Conservation (phyloP, 2,888 invertebrate species). For the Amiota minor region DNA sequence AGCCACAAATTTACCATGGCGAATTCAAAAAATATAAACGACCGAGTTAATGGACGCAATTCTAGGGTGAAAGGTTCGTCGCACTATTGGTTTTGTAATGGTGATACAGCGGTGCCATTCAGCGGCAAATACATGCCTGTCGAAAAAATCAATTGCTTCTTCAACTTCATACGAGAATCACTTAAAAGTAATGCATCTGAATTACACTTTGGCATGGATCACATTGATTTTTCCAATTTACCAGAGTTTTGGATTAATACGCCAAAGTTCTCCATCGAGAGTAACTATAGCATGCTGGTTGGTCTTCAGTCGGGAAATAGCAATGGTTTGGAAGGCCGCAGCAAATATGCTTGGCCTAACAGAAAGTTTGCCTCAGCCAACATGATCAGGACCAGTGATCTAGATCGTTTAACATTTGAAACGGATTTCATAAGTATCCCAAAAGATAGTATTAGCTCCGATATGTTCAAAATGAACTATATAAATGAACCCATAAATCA, state of each 20-base stretch:
- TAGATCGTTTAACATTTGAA: constrained; percentile 66
- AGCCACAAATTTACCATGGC: constrained; percentile 57
- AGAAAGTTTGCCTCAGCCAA: constrained; percentile 39
- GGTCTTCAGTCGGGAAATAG: constrained; percentile 64
- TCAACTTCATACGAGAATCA: constrained; percentile 57
- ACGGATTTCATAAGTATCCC: constrained; percentile 47
- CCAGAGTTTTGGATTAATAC: constrained; percentile 56
- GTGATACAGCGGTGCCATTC: constrained; percentile 66
- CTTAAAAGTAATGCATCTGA: constrained; percentile 35
- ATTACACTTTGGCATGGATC: constrained; percentile 67
- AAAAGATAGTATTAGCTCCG: constrained; percentile 39
- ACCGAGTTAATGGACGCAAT: constrained; percentile 46
- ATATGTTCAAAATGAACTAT: constrained; percentile 60
- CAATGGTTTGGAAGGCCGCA: constrained; percentile 62
- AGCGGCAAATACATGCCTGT: constrained; percentile 59
- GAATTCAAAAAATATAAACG: not conserved
- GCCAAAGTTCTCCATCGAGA: constrained; percentile 64
- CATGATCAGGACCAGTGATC: constrained; percentile 62
- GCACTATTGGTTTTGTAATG: constrained; percentile 71
- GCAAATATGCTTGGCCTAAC: constrained; percentile 65
- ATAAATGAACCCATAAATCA: constrained; percentile 67
- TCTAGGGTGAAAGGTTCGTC: constrained; percentile 56
- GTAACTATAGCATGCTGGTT: constrained; percentile 68
- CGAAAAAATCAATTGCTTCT: constrained; percentile 62
- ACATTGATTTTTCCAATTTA: constrained; percentile 65